phyloP scores from a whole-genome alignment of 1,140 invertebrate species.

The Leptinotarsa texana region DNA sequence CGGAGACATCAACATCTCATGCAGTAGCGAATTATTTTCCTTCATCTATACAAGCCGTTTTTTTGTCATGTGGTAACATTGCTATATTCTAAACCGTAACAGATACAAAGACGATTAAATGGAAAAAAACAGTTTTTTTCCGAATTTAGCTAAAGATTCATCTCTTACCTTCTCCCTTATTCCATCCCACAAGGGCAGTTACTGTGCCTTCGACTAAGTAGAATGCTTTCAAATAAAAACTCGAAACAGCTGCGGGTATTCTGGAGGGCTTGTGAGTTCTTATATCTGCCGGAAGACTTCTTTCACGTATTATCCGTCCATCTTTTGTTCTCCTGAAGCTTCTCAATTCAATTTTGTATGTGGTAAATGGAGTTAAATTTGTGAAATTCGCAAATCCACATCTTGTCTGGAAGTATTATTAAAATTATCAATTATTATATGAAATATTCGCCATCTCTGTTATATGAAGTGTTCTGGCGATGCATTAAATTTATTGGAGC shows the following conservation, averaged over 20 bases:
- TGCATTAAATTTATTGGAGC: too few species aligned
- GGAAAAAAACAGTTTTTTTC: not conserved
- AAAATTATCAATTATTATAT: too few species aligned
- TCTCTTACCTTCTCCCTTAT: not conserved
- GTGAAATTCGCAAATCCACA: slow-evolving; percentile 9
- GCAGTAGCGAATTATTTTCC: too few species aligned
- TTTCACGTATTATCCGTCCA: not conserved
- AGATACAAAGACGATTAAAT: not conserved
- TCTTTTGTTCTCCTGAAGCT: not conserved
- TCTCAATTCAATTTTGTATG: slow-evolving; percentile 10
- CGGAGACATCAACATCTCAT: too few species aligned
- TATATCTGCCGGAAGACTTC: not conserved
- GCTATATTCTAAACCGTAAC: too few species aligned
- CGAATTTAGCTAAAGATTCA: not conserved
- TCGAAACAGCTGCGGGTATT: slow-evolving; percentile 4
- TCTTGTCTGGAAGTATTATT: slow-evolving; percentile 16
- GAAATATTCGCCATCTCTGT: too few species aligned
- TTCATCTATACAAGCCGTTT: too few species aligned
- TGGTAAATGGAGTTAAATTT: slow-evolving; percentile 1
- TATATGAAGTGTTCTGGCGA: too few species aligned
- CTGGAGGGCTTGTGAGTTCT: not conserved
- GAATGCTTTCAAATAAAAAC: slow-evolving; percentile 9
- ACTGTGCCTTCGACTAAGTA: not conserved
- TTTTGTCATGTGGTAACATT: too few species aligned
- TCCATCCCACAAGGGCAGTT: not conserved